Evolutionary conservation across 2,888 invertebrate genomes (phyloP).

Genomic region (Ptilodon capucinus): DNA sequence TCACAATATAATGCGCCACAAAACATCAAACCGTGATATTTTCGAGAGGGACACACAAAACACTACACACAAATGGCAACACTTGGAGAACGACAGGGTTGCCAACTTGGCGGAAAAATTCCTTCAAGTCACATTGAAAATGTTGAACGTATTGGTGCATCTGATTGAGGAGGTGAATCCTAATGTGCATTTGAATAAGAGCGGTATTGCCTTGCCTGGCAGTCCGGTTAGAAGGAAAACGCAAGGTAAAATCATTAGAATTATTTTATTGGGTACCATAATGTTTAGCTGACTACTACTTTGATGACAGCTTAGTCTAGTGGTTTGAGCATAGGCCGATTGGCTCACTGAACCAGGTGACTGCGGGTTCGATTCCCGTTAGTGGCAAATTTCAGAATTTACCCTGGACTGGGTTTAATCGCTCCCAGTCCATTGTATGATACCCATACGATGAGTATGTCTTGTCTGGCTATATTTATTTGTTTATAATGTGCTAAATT

Average conservation of each 20-base stretch:
- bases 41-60: conserved; percentile 65
- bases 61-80: conserved; percentile 65
- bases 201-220: conserved; percentile 80
- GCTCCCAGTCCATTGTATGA: too few species aligned
- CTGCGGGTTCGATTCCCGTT: too few species aligned
- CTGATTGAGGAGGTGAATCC: conserved; percentile 88
- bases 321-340: too few species aligned
- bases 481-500: too few species aligned
- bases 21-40: conserved; percentile 61
- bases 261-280: neutral
- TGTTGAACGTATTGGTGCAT: conserved; percentile 89
- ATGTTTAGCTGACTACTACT: neutral
- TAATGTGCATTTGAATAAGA: conserved; percentile 71
- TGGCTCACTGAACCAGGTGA: too few species aligned
- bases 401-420: too few species aligned
- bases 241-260: conserved; percentile 48
- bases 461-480: too few species aligned
- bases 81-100: conserved; percentile 64
- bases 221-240: conserved; percentile 78
- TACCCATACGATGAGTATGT: too few species aligned
- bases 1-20: conserved; percentile 68
- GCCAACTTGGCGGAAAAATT: conserved; percentile 84
- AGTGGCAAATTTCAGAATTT: too few species aligned
- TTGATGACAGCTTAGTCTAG: too few species aligned
- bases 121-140: conserved; percentile 85